Base-by-base conservation (phyloP, 2,113 vertebrate genomes). In the Vanacampus margaritifer region DNA sequence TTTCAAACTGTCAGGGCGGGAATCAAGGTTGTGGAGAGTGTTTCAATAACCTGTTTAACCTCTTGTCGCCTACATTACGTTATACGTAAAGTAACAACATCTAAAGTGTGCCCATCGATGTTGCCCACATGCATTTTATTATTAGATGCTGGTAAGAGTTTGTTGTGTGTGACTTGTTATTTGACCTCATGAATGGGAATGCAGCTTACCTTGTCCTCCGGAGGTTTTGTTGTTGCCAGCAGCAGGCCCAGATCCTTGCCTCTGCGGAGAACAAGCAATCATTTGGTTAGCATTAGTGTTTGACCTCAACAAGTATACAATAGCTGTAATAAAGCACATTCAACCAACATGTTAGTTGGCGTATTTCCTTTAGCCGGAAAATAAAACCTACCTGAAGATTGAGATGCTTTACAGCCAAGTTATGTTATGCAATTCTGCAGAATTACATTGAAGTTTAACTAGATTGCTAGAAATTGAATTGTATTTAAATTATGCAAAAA, bases 221-320 rank as follows among this genome's bases (percentile, higher is more conserved):
- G 95, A 82, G 10, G 93, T 90, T 91, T 98, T 96, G 84, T 93
- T 95, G 92, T 95, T 96, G 65, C 92, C 94, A 65, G 93, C 93
- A 82, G 94, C 81, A 79, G 94, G 91, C 76, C 92, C 94, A 16
- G 94, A 86, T 87, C 92, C 92, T 94, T 96, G 95, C 93, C 94
- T 94, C 96, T 98, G 88, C 61, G 83, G 81, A 65, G 32, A 57
- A 35, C 51, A 24, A 43, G 39, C 13, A 45, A 43, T 26, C 23
- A 62, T 62, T 41, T 43, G 37, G 41, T 62, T 7, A 62, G 14
- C 21, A 24, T 1, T 14, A 14, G 13, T 23, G 8, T 61, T 39
- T 39, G 12, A n/a, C 11, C 24, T 3, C 23, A 16, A 13, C 19
- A 51, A n/a, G 14, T 3, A 17, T 14, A 46, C 45, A 46, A 17